Evolutionary conservation across 2,888 invertebrate genomes (phyloP).

Genomic region (Epinotia demarniana): DNA sequence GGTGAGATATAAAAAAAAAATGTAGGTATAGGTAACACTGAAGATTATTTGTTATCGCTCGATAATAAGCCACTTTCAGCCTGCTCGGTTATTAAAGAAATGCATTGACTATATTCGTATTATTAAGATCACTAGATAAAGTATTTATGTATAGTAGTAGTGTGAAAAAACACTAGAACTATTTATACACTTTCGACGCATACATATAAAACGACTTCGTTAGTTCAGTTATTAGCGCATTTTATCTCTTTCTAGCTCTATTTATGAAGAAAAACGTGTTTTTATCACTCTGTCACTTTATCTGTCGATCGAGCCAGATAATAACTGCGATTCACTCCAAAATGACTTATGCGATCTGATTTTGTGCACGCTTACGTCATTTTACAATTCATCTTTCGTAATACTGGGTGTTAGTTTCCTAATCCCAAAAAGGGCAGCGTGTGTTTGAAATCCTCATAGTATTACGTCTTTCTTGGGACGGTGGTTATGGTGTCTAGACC

Average conservation of each 20-base stretch:
- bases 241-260: conserved; percentile 23
- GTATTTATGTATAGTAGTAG: not conserved
- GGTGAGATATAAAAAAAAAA: too few species aligned
- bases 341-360: not conserved
- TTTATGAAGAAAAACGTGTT: conserved; percentile 30
- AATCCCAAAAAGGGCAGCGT: not conserved
- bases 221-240: conserved; percentile 29
- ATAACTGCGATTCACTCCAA: not conserved
- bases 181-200: conserved; percentile 24
- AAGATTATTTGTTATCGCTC: too few species aligned
- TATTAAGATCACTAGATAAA: not conserved
- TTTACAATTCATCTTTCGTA: not conserved
- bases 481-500: conserved; percentile 18
- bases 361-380: not conserved
- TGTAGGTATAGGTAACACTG: too few species aligned
- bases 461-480: conserved; percentile 1
- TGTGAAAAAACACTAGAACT: conserved; percentile 9
- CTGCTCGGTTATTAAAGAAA: not conserved
- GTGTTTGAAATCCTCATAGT: not conserved
- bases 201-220: conserved; percentile 32
- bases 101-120: conserved; percentile 1
- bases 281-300: conserved; percentile 33
- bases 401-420: not conserved
- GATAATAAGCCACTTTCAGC: not conserved
- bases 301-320: conserved; percentile 23